Evolutionary conservation across 2,113 vertebrate genomes (phyloP).

Genomic region (Myrmecobius fasciatus): DNA sequence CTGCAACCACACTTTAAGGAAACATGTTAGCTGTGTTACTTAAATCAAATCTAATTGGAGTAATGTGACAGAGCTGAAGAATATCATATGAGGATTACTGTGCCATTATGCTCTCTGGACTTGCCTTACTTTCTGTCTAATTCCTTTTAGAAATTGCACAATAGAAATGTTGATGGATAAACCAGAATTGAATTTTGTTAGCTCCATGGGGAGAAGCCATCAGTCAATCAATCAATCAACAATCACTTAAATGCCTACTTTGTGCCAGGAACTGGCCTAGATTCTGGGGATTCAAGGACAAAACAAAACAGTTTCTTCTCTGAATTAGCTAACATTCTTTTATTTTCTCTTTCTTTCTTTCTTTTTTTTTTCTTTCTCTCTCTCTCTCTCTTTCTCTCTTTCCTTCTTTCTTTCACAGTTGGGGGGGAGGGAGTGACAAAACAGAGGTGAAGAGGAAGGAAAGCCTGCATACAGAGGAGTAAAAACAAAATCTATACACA

Average conservation of each 20-base stretch:
- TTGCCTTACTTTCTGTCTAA: background rate
- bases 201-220: background rate
- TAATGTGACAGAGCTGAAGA: background rate
- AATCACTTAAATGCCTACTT: background rate
- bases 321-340: background rate
- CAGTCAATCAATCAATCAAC: background rate
- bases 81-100: background rate
- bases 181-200: background rate
- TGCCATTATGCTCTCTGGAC: background rate
- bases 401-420: background rate
- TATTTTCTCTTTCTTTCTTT: no score
- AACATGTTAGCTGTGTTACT: background rate
- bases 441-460: background rate
- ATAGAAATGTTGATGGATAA: background rate
- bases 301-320: background rate
- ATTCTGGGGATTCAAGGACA: background rate
- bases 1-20: background rate
- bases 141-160: background rate
- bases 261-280: background rate
- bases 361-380: no score
- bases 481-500: background rate
- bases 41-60: background rate
- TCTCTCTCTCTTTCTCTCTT: no score
- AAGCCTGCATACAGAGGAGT: background rate
- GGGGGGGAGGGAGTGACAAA: no score